phyloP scores from a whole-genome alignment of 2,888 invertebrate genomes.

The Drosophila stalkeri region DNA sequence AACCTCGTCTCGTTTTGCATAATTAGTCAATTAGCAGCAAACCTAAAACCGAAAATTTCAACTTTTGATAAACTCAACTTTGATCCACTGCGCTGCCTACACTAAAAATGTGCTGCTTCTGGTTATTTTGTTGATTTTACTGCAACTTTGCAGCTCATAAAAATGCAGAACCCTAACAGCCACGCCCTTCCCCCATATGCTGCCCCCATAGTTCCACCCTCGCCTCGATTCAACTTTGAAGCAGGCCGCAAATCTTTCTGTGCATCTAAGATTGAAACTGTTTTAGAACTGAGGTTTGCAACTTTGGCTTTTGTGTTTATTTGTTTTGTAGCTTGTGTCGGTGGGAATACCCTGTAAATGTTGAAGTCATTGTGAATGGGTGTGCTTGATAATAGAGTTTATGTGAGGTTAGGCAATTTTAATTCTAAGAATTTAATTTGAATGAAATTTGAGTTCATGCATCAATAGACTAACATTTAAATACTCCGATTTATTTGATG shows the following conservation, averaged over 20 bases:
- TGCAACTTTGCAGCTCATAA: conserved; percentile 53
- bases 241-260: conserved; percentile 54
- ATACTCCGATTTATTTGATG: no score
- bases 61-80: conserved; percentile 32
- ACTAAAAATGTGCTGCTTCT: background rate
- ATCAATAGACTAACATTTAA: background rate
- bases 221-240: conserved; percentile 3
- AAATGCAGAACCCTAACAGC: conserved; percentile 24
- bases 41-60: conserved; percentile 18
- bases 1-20: conserved; percentile 41
- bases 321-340: conserved; percentile 28
- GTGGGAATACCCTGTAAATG: conserved; percentile 30
- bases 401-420: background rate
- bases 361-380: rapidly evolving
- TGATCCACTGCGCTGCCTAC: background rate
- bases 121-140: conserved; percentile 45
- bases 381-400: background rate
- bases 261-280: conserved; percentile 49
- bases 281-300: conserved; percentile 45
- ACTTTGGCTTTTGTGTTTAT: conserved; percentile 46
- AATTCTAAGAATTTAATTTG: background rate
- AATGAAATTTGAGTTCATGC: background rate
- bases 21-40: conserved; percentile 53
- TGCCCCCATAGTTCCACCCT: background rate
- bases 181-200: background rate